Evolutionary conservation across 2,888 invertebrate species (phyloP).

Genomic region (Lasioglossum figueresi): DNA sequence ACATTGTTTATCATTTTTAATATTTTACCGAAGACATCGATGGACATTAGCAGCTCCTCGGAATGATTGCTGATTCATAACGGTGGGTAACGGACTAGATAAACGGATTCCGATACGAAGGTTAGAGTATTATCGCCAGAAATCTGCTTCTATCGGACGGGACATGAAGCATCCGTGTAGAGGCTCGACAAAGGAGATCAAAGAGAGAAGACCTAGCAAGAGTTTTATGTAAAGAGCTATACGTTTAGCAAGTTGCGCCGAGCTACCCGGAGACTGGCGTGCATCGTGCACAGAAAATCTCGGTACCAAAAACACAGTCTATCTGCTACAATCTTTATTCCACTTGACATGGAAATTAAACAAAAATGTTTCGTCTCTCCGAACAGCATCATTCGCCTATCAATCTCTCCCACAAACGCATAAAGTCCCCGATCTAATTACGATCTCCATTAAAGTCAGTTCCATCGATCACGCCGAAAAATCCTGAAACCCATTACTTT

Average conservation of each 20-base stretch:
- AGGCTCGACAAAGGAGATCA: conserved; percentile 2
- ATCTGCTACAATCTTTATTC: background rate
- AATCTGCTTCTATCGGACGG: background rate
- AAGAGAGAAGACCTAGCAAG: background rate
- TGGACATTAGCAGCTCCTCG: background rate
- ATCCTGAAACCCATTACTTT: background rate
- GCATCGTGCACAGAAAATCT: background rate
- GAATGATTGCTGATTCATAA: conserved; percentile 1
- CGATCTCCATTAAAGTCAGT: background rate
- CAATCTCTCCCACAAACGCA: no score
- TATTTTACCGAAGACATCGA: background rate
- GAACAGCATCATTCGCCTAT: no score
- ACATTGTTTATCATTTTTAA: background rate
- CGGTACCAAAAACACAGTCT: background rate
- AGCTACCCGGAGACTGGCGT: background rate
- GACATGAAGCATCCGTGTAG: background rate
- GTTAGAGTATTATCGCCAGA: background rate
- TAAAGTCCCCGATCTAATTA: background rate
- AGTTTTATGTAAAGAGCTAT: background rate
- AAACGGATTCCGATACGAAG: background rate
- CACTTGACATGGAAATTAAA: background rate
- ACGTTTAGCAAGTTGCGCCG: background rate
- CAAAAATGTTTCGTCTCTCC: background rate
- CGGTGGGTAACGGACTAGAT: background rate
- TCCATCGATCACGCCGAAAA: background rate